Evolutionary conservation across 64 coral and sea anemone genomes (phyloP).

Genomic region (Astreopora myriophthalma): DNA sequence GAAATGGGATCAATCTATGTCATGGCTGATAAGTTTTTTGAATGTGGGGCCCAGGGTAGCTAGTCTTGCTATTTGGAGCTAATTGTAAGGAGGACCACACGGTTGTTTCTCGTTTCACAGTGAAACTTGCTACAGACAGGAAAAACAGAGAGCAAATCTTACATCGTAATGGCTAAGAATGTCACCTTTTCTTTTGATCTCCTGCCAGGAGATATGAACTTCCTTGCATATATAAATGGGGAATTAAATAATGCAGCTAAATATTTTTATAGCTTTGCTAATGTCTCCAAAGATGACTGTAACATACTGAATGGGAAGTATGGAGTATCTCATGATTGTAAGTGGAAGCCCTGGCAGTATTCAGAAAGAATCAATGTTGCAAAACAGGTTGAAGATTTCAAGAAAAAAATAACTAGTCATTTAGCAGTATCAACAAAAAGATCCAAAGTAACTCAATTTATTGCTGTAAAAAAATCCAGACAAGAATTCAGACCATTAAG

Average conservation of each 20-base stretch:
- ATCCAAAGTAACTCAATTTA: too few relatives aligned
- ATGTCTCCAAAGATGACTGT: not conserved
- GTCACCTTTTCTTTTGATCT: conserved; percentile 43
- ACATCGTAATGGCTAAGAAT: conserved; percentile 1
- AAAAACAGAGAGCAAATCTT: not conserved
- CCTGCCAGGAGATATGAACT: conserved; percentile 66
- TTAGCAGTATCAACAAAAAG: too few relatives aligned
- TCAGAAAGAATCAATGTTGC: too few relatives aligned
- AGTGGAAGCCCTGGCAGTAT: too few relatives aligned
- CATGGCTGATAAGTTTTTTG: conserved; percentile 53
- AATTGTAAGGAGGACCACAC: conserved; percentile 30
- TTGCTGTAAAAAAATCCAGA: too few relatives aligned
- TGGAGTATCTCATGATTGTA: too few relatives aligned
- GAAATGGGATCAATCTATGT: conserved; percentile 22
- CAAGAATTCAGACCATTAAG: not conserved
- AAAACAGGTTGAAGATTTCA: too few relatives aligned
- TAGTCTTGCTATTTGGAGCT: not conserved
- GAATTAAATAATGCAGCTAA: conserved; percentile 35
- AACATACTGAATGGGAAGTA: too few relatives aligned
- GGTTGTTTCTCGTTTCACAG: not conserved
- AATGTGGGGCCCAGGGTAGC: conserved; percentile 30
- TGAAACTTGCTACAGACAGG: conserved; percentile 1
- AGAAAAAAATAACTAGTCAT: too few relatives aligned
- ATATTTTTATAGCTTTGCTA: conserved; percentile 65
- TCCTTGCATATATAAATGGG: conserved; percentile 47